Evolutionary conservation across 2,888 invertebrate genomes (phyloP), one percentile per base, ranked within the genome.

Genomic region (Erpobdella octoculata): DNA sequence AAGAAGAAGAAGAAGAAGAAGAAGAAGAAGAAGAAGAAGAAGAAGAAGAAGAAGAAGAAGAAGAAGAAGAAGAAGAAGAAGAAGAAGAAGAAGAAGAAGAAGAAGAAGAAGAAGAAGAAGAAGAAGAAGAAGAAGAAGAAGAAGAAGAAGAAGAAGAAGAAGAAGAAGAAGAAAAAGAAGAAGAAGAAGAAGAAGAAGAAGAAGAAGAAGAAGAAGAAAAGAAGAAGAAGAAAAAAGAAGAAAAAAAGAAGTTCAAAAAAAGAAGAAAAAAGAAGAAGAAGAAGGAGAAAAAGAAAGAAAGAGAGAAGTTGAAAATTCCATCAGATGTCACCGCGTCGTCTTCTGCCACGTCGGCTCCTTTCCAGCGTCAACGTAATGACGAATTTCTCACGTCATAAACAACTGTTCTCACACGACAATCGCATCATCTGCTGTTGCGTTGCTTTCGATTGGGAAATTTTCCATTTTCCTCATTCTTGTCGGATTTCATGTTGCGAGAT

Each of bases 141-240:
- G 62, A 25, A 15, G 25, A 35, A 37, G 37, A 37, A 21, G 66
- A 25, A 66, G n/a, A 41, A 62, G 61, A 25, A 33, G 59, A 61
- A 33, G 61, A 58, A 8, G 59, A 4, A 70, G 28, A 35, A 65
- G 59, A 31, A 28, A 46, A 33, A 31, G 70, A 62, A 36, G 33
- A 37, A 36, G 28, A 8, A 64, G 28, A 67, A 61, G 28, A 61
- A 5, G 25, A 71, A 28, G 37, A 41, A 31, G 59, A 18, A 28
- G 35, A 35, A 36, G 35, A 15, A 28, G 59, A 33, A 35, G 36
- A 37, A 37, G 3, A 41, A 41, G 46, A n/a, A 41, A n/a, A n/a
- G 46, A 41, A 15, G 46, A 18, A 41, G 18, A 35, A 59, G 61
- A 59, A 48, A 59, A 59, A 28, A 62, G 69, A 61, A 31, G 59